Conservation (phyloP, 2,888 invertebrate genomes). For the Trissonchulus sp. region DNA sequence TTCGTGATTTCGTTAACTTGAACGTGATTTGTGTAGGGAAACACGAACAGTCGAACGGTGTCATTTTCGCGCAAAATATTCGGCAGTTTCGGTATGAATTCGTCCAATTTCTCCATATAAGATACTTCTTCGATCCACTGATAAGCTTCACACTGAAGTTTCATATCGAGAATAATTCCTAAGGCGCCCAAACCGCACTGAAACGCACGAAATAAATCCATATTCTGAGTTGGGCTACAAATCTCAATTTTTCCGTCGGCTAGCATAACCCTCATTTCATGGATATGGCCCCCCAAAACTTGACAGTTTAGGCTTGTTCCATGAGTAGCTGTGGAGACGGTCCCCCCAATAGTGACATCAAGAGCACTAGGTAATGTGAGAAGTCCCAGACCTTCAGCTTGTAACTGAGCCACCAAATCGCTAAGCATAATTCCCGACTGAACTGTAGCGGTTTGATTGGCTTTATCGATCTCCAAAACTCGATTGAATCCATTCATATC, state of each 20-base stretch:
- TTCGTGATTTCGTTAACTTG: not conserved
- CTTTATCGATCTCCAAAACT: conserved; percentile 43
- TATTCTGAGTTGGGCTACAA: conserved; percentile 43
- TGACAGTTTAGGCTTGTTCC: conserved; percentile 47
- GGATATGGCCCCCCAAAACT: not conserved
- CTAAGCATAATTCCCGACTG: conserved; percentile 9
- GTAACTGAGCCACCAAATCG: conserved; percentile 15
- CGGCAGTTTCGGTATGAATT: not conserved
- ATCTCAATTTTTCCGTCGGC: conserved; percentile 46
- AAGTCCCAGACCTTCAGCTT: conserved; percentile 12
- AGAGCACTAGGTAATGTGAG: conserved; percentile 38
- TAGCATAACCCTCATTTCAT: not conserved
- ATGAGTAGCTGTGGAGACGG: conserved; percentile 51
- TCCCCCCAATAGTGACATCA: conserved; percentile 50
- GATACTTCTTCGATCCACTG: not conserved
- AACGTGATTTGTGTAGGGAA: not conserved
- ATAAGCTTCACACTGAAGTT: conserved; percentile 44
- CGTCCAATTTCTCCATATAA: not conserved
- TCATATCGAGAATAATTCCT: conserved; percentile 50
- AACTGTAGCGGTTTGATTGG: not conserved
- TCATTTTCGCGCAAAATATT: not conserved
- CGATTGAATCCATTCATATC: conserved; percentile 46
- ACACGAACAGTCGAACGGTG: not conserved
- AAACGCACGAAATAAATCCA: conserved; percentile 48
- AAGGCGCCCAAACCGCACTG: conserved; percentile 48